Conservation (phyloP, 2,113 vertebrate species). For the Petroica traversi region DNA sequence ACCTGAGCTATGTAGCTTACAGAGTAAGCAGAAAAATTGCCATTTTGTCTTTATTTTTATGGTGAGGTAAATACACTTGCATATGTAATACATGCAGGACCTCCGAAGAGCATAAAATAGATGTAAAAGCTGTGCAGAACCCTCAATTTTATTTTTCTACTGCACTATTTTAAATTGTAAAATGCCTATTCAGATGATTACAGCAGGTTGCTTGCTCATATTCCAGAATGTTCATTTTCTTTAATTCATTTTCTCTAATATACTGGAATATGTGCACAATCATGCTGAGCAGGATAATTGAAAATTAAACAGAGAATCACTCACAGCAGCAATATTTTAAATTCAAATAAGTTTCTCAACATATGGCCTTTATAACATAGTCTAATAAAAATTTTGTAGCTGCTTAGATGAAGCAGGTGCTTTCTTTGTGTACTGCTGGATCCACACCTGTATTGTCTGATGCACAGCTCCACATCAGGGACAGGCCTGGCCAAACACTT, state of each 20-base stretch:
- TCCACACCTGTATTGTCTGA: background rate
- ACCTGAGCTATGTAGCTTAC: background rate
- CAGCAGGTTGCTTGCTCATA: background rate
- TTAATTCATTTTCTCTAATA: background rate
- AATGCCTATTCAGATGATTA: background rate
- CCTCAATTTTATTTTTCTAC: background rate
- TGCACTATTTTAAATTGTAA: background rate
- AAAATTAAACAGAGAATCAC: slow-evolving; percentile 21
- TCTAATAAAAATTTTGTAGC: background rate
- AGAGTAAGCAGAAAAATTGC: background rate
- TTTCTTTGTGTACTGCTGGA: background rate
- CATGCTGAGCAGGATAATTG: background rate
- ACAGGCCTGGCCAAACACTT: background rate
- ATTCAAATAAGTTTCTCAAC: slow-evolving; percentile 3
- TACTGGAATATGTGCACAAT: background rate
- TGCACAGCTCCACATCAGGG: background rate
- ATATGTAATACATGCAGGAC: background rate
- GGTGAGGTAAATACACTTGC: accelerated
- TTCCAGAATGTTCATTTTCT: background rate
- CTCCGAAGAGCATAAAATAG: background rate
- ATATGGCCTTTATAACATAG: background rate
- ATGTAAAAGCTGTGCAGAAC: background rate
- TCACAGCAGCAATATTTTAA: slow-evolving; percentile 4
- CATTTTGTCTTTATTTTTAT: background rate
- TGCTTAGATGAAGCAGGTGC: background rate